These are phyloP conservation scores for Smutsia gigantea DNA, from an alignment of 2,797 vertebrate species.

Conservation along the genomic window DNA sequence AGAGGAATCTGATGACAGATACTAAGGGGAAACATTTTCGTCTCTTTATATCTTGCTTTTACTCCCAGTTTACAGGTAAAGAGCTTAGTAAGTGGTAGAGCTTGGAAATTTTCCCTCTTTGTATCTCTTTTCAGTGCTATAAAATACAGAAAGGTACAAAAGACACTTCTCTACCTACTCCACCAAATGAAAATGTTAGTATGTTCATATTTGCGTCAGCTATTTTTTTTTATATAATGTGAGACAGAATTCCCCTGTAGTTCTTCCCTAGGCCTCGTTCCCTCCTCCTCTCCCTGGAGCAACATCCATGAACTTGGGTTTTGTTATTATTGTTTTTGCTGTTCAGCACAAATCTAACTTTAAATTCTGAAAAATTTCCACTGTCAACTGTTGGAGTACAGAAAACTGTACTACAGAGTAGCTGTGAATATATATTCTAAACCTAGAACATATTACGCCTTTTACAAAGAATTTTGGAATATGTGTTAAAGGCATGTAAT, in stretches of 20 bases:
- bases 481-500: background rate
- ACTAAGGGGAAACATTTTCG: background rate
- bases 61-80: background rate
- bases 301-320: background rate
- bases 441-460: background rate
- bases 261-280: background rate
- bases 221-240: background rate
- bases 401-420: too few species aligned
- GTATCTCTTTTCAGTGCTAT: background rate
- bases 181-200: background rate
- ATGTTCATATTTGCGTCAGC: background rate
- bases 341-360: background rate
- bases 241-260: background rate
- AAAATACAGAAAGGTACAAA: background rate
- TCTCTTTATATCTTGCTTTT: background rate
- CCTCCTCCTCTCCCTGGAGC: background rate
- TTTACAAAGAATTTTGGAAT: background rate
- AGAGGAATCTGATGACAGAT: background rate
- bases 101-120: background rate
- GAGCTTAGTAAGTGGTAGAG: background rate
- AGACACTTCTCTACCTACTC: background rate
- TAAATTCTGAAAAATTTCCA: background rate
- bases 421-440: background rate
- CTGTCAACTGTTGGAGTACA: background rate
- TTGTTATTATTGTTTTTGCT: background rate